Evolutionary conservation across 2,888 invertebrate species (phyloP).

Genomic region (Geophilus truncorum): DNA sequence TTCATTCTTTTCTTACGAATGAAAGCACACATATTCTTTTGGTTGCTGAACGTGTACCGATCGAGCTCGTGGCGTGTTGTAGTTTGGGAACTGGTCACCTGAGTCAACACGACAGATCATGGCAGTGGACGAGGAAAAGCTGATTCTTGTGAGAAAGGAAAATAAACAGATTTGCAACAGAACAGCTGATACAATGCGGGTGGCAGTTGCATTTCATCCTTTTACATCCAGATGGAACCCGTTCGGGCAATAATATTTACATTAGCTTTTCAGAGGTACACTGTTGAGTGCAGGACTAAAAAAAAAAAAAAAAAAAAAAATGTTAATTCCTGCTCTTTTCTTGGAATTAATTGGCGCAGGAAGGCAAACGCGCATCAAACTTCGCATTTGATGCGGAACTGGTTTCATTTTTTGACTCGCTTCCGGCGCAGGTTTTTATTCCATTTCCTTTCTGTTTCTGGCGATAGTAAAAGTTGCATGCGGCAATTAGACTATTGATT

Average conservation of each 20-base stretch:
- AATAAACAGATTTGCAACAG: constrained; percentile 18
- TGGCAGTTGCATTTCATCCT: not conserved
- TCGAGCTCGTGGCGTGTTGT: not conserved
- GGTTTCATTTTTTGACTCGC: not conserved
- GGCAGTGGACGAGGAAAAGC: constrained; percentile 18
- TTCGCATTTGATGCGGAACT: constrained; percentile 22
- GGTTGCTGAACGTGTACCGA: not conserved
- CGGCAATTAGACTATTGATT: constrained; percentile 27
- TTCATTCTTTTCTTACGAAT: not conserved
- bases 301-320: no score
- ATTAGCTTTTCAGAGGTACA: no score
- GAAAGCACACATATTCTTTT: not conserved
- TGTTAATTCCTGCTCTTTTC: no score
- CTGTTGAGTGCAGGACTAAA: no score
- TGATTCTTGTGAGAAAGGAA: constrained; percentile 19
- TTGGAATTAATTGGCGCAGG: no score
- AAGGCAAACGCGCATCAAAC: no score
- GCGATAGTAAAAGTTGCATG: constrained; percentile 6
- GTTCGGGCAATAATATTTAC: not conserved
- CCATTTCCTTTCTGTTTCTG: not conserved
- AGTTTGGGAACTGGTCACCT: constrained; percentile 19
- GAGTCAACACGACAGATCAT: constrained; percentile 15
- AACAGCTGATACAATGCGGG: constrained; percentile 27
- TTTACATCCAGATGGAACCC: constrained; percentile 5
- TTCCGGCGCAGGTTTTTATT: not conserved